Evolutionary conservation across 1,140 invertebrate genomes (phyloP).

Genomic region (Centruroides sculpturatus): DNA sequence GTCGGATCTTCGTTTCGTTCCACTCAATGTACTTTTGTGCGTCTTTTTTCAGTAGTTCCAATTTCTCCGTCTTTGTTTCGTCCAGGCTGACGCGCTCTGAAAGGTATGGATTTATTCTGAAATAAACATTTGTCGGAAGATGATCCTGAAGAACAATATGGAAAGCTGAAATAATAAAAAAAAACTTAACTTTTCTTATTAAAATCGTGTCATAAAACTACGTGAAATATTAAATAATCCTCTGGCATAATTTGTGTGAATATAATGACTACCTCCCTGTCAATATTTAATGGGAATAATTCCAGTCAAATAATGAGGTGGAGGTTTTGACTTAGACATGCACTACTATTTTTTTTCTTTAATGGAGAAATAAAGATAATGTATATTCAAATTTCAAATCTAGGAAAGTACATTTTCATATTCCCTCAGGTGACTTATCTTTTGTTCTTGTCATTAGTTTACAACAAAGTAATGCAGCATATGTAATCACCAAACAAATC

Average conservation of each 20-base stretch:
- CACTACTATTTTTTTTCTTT: neutral
- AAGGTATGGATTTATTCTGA: conserved; percentile 78
- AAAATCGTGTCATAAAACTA: neutral
- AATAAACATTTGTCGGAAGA: conserved; percentile 61
- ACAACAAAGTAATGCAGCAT: too few relatives aligned
- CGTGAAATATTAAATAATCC: neutral
- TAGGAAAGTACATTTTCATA: too few relatives aligned
- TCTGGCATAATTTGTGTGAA: neutral
- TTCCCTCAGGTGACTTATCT: too few relatives aligned
- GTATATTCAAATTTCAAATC: too few relatives aligned
- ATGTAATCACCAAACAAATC: too few relatives aligned
- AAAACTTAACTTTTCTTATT: neutral
- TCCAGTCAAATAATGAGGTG: too few relatives aligned
- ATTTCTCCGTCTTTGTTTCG: conserved; percentile 51
- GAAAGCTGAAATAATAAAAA: conserved; percentile 41
- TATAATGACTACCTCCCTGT: neutral
- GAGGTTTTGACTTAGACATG: neutral
- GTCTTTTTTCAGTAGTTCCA: conserved; percentile 34
- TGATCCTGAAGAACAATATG: conserved; percentile 69
- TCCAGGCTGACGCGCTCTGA: conserved; percentile 66
- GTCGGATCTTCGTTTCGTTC: conserved; percentile 57
- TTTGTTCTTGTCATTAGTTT: too few relatives aligned
- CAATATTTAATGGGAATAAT: neutral
- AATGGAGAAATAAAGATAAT: too few relatives aligned
- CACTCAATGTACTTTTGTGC: conserved; percentile 56